A percentile compares a stretch with the other conserved stretches of the same genome.
These are phyloP conservation scores for Gasterosteus nipponicus DNA, from an alignment of 2,113 vertebrate species.

Conservation along the genomic window DNA sequence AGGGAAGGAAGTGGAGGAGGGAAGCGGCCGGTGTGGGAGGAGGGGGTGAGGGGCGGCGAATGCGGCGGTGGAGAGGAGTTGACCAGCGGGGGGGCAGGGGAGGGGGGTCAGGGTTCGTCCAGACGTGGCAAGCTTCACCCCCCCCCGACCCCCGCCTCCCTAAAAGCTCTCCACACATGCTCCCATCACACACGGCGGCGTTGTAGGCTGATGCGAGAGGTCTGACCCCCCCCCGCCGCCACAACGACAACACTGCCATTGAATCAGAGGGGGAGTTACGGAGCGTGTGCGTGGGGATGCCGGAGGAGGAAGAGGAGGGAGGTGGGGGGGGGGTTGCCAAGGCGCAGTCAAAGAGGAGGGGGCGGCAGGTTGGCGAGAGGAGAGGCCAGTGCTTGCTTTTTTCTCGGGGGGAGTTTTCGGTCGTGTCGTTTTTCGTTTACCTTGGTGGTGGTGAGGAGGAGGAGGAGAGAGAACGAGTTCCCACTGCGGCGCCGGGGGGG, in stretches of 20 bases:
- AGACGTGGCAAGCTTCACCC: constrained; percentile 65
- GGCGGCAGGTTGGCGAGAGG: constrained; percentile 59
- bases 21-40: background rate
- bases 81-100: constrained; percentile 64
- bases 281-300: constrained; percentile 33
- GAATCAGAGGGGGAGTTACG: constrained; percentile 56
- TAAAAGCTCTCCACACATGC: constrained; percentile 18
- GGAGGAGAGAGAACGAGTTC: constrained; percentile 67
- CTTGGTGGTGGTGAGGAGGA: constrained; percentile 59
- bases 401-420: background rate
- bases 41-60: constrained; percentile 67
- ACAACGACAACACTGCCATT: constrained; percentile 49
- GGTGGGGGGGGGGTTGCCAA: constrained; percentile 50
- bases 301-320: constrained; percentile 11
- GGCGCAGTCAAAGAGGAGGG: constrained; percentile 66
- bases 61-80: constrained; percentile 73
- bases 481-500: constrained; percentile 43
- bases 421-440: constrained; percentile 64
- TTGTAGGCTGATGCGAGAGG: constrained; percentile 37
- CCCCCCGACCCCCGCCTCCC: constrained; percentile 27
- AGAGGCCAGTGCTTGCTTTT: constrained; percentile 64
- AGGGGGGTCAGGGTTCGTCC: constrained; percentile 35
- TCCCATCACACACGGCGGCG: constrained; percentile 31
- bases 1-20: background rate
- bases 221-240: background rate